phyloP scores from a whole-genome alignment of 2,113 vertebrate genomes.

The Chamaea fasciata region DNA sequence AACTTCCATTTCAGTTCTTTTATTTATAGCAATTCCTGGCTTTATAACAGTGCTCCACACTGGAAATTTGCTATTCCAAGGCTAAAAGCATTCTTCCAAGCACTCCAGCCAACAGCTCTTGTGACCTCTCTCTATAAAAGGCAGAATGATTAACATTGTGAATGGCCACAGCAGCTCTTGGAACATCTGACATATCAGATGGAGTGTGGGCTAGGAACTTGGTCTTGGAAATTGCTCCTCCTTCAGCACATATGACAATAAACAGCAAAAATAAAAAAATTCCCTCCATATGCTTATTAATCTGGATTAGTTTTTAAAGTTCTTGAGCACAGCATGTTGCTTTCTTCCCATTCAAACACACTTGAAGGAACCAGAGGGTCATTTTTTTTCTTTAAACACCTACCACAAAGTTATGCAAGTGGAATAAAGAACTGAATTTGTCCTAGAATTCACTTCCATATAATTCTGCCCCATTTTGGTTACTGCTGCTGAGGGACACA shows the following conservation, averaged over 20 bases:
- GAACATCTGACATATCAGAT: neutral
- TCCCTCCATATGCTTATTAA: neutral
- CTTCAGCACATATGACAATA: neutral
- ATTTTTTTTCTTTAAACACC: neutral
- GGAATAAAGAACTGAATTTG: neutral
- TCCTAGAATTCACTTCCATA: neutral
- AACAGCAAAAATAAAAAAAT: neutral
- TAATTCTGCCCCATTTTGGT: neutral
- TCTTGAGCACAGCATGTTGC: neutral
- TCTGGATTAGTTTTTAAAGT: neutral
- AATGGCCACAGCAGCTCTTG: constrained; percentile 6
- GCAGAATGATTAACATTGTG: constrained; percentile 8
- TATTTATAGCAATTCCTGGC: constrained; percentile 49
- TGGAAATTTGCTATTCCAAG: constrained; percentile 53
- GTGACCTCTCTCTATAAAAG: constrained; percentile 33
- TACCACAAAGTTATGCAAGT: neutral
- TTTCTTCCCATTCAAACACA: neutral
- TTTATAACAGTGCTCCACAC: constrained; percentile 9
- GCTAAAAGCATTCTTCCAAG: constrained; percentile 25
- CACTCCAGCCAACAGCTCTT: constrained; percentile 29
- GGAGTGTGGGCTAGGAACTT: neutral
- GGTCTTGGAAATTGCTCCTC: neutral
- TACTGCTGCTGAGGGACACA: neutral
- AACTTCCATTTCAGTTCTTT: neutral
- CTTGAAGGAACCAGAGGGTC: neutral